Conservation (phyloP, 2,888 invertebrate species). For the Drosophila greeni region DNA sequence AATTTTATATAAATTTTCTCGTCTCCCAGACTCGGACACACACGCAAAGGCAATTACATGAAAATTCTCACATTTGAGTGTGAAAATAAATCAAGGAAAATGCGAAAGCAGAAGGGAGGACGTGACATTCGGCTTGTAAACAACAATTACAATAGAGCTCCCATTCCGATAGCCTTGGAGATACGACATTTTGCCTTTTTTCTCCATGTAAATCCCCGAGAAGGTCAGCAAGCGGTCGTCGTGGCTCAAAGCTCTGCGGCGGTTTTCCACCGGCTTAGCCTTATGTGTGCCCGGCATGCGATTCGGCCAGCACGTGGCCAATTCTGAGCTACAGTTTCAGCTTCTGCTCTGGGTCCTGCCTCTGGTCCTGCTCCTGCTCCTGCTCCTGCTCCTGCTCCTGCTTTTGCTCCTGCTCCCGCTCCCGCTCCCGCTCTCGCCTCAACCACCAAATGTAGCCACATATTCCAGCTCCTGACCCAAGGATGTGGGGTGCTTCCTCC, state of each 20-base stretch:
- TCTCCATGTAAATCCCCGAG: constrained; percentile 49
- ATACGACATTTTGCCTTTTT: constrained; percentile 48
- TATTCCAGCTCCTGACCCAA: constrained; percentile 14
- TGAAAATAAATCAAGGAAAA: constrained; percentile 63
- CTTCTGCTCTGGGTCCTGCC: too few species aligned
- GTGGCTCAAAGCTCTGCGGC: constrained; percentile 44
- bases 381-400: too few species aligned
- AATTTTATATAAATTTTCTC: constrained; percentile 51
- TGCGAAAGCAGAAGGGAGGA: constrained; percentile 13
- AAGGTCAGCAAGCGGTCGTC: constrained; percentile 47
- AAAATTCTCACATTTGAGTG: constrained; percentile 44
- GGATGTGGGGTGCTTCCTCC: constrained; percentile 5
- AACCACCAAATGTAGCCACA: neutral
- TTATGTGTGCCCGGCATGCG: constrained; percentile 23
- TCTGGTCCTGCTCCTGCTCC: too few species aligned
- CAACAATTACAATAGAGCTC: constrained; percentile 32
- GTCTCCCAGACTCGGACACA: constrained; percentile 35
- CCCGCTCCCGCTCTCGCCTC: constrained; percentile 2
- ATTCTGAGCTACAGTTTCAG: constrained; percentile 15
- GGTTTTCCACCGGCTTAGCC: constrained; percentile 40
- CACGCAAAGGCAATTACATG: constrained; percentile 60
- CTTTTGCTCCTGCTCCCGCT: too few species aligned
- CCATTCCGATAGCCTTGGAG: constrained; percentile 14
- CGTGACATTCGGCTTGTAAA: constrained; percentile 26
- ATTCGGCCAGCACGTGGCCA: constrained; percentile 41